A percentile compares a stretch with the other conserved stretches of the same genome.
Evolutionary conservation across 2,113 vertebrate species (phyloP).

Genomic region (Nothoprocta pentlandii): DNA sequence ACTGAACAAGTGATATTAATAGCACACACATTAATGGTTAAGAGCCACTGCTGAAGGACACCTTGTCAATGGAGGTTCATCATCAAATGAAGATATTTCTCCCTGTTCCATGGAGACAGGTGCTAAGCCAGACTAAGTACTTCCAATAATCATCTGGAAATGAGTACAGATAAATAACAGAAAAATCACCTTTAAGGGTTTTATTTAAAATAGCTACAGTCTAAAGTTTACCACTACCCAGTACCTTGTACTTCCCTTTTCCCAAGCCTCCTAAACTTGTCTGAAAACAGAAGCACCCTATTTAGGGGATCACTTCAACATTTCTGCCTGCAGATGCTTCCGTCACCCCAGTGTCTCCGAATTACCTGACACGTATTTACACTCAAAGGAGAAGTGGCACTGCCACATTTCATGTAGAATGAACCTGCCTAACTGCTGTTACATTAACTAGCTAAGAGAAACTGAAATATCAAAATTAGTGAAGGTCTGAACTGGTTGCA

Average conservation of each 20-base stretch:
- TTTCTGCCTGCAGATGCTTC: not conserved
- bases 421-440: not conserved
- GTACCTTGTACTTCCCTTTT: not conserved
- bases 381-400: not conserved
- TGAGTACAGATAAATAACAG: not conserved
- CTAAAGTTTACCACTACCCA: not conserved
- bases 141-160: not conserved
- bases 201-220: not conserved
- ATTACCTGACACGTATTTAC: not conserved
- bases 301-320: not conserved
- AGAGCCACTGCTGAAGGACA: not conserved
- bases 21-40: not conserved
- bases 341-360: not conserved
- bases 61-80: not conserved
- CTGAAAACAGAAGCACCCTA: not conserved
- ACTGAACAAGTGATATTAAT: not conserved
- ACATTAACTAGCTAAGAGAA: not conserved
- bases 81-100: not conserved
- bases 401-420: not conserved
- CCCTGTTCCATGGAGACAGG: not conserved
- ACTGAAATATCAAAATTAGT: constrained; percentile 7
- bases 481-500: not conserved
- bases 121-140: not conserved
- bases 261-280: not conserved
- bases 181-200: not conserved